phyloP scores from a whole-genome alignment of 35 echinoderm and acorn worm genomes.

The Ophioderma brevispina region DNA sequence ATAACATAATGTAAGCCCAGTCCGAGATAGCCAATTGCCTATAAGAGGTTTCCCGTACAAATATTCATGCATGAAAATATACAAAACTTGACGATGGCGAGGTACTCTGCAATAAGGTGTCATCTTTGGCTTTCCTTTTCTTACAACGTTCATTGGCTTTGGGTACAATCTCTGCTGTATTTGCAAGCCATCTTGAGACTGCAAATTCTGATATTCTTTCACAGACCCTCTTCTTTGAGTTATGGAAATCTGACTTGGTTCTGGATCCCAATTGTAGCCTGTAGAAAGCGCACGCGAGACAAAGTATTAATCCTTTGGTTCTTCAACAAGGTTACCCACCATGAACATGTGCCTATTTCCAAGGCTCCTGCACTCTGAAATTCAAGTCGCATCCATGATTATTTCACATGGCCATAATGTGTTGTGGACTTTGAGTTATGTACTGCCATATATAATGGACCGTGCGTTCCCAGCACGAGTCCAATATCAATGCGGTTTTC shows the following conservation, averaged over 20 bases:
- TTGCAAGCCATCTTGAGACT: background rate
- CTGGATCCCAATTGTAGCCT: background rate
- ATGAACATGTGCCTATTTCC: background rate
- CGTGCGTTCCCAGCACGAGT: constrained; percentile 6
- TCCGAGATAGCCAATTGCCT: too few relatives aligned
- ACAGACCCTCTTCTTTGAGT: background rate
- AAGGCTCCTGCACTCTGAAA: constrained; percentile 13
- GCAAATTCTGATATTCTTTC: background rate
- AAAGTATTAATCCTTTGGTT: background rate
- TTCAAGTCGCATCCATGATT: constrained; percentile 10
- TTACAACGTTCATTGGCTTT: background rate
- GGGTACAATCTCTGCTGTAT: background rate
- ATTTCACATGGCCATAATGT: background rate
- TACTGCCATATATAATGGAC: constrained; percentile 13
- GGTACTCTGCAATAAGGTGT: background rate
- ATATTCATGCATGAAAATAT: background rate
- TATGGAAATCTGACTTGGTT: background rate
- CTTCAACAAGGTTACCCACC: background rate
- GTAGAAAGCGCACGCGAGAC: background rate
- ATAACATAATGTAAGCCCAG: background rate
- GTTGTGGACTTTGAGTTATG: constrained; percentile 3
- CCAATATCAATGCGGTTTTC: background rate
- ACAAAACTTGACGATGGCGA: background rate
- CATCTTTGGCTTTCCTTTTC: background rate
- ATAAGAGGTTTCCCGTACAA: background rate